These are phyloP conservation scores for Trigoniulus corallinus DNA, from an alignment of 1,140 invertebrate species.

Conservation along the genomic window DNA sequence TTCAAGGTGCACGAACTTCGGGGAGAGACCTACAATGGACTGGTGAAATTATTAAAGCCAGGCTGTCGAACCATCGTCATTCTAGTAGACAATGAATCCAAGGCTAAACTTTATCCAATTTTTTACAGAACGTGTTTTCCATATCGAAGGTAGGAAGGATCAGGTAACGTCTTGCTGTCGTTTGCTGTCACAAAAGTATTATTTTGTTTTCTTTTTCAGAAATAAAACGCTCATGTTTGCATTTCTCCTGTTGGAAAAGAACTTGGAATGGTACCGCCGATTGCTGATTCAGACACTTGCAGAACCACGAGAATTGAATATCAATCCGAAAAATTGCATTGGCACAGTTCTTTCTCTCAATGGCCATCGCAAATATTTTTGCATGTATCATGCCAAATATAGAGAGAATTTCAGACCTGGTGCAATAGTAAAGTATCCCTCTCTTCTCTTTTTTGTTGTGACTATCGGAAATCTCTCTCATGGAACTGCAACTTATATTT, in stretches of 20 bases:
- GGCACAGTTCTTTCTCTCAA: conserved; percentile 92
- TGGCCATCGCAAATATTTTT: conserved; percentile 92
- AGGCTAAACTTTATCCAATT: conserved; percentile 64
- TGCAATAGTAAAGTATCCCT: neutral
- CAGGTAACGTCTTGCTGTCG: conserved; percentile 10
- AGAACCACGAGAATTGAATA: conserved; percentile 61
- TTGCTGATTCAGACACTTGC: conserved; percentile 67
- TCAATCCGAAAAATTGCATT: conserved; percentile 91
- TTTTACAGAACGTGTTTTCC: conserved; percentile 91
- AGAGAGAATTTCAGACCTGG: conserved; percentile 27
- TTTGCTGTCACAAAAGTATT: neutral
- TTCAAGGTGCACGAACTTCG: conserved; percentile 76
- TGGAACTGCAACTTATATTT: neutral
- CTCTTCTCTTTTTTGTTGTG: too few relatives aligned
- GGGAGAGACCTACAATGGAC: conserved; percentile 86
- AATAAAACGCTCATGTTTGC: conserved; percentile 87
- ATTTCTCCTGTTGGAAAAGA: conserved; percentile 77
- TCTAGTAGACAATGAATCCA: conserved; percentile 72
- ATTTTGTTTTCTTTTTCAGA: conserved; percentile 33
- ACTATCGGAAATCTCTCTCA: neutral
- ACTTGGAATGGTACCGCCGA: conserved; percentile 78
- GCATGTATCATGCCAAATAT: conserved; percentile 94
- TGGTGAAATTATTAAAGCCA: conserved; percentile 81
- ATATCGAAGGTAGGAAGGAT: conserved; percentile 79
- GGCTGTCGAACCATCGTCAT: conserved; percentile 86